These are phyloP conservation scores for Microchirus variegatus DNA, from an alignment of 2,797 vertebrate species.

Conservation along the genomic window DNA sequence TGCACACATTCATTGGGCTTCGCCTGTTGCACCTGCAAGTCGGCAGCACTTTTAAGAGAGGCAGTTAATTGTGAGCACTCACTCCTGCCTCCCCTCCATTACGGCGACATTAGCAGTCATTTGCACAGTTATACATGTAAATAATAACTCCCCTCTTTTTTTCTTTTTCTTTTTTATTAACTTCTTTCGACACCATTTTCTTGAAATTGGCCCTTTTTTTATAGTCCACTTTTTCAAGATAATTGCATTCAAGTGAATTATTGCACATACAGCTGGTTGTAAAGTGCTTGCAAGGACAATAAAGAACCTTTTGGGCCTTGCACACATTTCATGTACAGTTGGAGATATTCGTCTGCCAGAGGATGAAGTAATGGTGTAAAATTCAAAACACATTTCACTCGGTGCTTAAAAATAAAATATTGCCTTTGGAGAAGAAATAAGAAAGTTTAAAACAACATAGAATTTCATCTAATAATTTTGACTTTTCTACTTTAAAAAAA, in stretches of 20 bases:
- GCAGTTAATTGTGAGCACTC: conserved; percentile 56
- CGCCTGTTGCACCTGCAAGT: conserved; percentile 64
- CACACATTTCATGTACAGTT: conserved; percentile 59
- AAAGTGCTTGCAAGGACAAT: conserved; percentile 73
- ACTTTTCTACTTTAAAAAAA: conserved; percentile 9
- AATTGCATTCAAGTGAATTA: conserved; percentile 76
- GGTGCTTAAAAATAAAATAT: conserved; percentile 49
- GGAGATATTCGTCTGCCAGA: conserved; percentile 69
- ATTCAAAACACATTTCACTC: conserved; percentile 65
- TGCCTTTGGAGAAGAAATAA: conserved; percentile 39
- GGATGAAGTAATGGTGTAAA: conserved; percentile 77
- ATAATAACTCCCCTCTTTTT: conserved; percentile 57
- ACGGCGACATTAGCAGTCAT: conserved; percentile 66
- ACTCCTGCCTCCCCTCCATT: conserved; percentile 61
- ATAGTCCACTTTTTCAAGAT: conserved; percentile 72
- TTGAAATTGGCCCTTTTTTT: conserved; percentile 74
- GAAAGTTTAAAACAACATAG: conserved; percentile 54
- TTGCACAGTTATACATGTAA: conserved; percentile 73
- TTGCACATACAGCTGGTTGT: conserved; percentile 64
- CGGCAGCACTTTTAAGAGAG: conserved; percentile 60
- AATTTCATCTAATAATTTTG: conserved; percentile 23
- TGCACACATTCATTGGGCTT: conserved; percentile 28
- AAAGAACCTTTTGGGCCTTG: conserved; percentile 65
- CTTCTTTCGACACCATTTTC: conserved; percentile 71
- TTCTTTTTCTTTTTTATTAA: conserved; percentile 64